Conservation (phyloP, 2,113 vertebrate species). For the Solenodon paradoxus region DNA sequence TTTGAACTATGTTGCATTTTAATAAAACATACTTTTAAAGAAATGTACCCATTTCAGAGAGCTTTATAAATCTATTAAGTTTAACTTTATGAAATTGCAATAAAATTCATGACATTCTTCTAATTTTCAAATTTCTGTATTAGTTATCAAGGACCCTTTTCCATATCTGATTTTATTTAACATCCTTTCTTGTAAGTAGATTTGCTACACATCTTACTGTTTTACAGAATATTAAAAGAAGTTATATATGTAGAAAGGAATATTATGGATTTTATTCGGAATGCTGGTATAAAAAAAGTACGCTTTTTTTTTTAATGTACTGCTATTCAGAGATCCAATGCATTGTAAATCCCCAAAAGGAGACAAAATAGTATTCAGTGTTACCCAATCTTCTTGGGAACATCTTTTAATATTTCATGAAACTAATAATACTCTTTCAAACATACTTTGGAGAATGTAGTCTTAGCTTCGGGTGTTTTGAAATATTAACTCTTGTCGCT, state of each 20-base stretch:
- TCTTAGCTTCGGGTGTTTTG: neutral
- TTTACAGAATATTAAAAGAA: constrained; percentile 10
- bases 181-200: neutral
- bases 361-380: neutral
- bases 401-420: neutral
- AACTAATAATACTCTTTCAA: neutral
- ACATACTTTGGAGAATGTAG: neutral
- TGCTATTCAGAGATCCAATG: neutral
- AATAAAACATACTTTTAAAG: neutral
- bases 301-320: neutral
- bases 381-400: neutral
- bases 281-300: neutral
- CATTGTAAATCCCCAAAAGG: neutral
- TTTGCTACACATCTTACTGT: neutral
- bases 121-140: neutral
- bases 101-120: neutral
- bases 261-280: constrained; percentile 19
- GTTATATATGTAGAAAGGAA: neutral
- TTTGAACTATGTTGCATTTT: constrained; percentile 3
- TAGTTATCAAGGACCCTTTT: neutral
- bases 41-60: neutral
- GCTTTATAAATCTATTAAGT: neutral
- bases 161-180: neutral
- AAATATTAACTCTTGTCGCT: neutral
- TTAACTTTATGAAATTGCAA: neutral